A percentile compares a stretch with the other conserved stretches of the same genome.
Evolutionary conservation across 2,113 vertebrate genomes (phyloP).

Genomic region (Peromyscus maniculatus): DNA sequence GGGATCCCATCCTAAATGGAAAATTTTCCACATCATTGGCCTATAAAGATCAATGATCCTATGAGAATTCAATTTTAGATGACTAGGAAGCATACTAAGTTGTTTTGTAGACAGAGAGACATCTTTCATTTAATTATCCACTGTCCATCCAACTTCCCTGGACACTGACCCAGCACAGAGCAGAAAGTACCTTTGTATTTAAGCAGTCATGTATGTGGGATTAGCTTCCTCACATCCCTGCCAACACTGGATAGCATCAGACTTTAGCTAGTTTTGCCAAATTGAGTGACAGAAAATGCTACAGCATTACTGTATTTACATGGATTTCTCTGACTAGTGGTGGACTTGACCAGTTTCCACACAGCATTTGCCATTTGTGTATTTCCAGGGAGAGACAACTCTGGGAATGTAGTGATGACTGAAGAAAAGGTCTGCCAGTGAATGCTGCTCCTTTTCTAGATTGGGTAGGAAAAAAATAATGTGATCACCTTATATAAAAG

Average conservation of each 20-base stretch:
- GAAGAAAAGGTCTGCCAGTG: neutral
- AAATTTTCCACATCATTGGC: neutral
- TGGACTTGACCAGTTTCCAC: conserved; percentile 1
- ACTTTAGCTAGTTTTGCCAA: conserved; percentile 26
- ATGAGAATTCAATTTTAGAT: conserved; percentile 50
- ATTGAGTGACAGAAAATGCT: neutral
- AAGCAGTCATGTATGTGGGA: neutral
- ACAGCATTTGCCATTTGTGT: conserved; percentile 4
- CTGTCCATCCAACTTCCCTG: neutral
- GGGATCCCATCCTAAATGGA: neutral
- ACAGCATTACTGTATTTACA: neutral
- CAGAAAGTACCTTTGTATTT: conserved; percentile 49
- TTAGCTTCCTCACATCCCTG: conserved; percentile 8
- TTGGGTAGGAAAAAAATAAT: conserved; percentile 3
- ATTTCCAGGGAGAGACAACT: conserved; percentile 14
- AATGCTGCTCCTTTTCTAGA: neutral
- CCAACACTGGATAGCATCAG: conserved; percentile 17
- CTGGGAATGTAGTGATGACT: neutral
- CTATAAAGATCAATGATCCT: conserved; percentile 2
- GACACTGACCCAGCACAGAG: neutral
- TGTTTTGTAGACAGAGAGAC: neutral
- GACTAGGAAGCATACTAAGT: conserved; percentile 33
- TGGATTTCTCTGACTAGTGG: neutral
- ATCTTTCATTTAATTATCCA: neutral
- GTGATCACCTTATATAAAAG: neutral